A percentile compares a stretch with the other conserved stretches of the same genome.
Conservation (phyloP, 2,797 vertebrate species). For the Spondyliosoma cantharus region DNA sequence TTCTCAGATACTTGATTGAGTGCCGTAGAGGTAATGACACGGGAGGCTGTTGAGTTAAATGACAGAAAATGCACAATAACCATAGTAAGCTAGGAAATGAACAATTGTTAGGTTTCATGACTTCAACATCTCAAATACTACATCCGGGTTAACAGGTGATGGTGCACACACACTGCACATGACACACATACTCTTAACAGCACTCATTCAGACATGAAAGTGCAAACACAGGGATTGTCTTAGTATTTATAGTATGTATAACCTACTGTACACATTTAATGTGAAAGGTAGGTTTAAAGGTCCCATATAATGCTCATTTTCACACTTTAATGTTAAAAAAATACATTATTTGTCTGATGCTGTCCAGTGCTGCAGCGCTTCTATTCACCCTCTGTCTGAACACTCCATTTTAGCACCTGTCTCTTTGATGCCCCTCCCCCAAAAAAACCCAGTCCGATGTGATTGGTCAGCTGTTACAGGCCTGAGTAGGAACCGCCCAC, state of each 20-base stretch:
- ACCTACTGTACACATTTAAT: conserved; percentile 17
- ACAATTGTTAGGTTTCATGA: conserved; percentile 21
- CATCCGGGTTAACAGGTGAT: conserved; percentile 30
- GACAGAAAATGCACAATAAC: conserved; percentile 15
- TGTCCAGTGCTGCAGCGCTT: too few species aligned
- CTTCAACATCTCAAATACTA: conserved; percentile 29
- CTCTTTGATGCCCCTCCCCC: too few species aligned
- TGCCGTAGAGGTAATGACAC: conserved; percentile 37
- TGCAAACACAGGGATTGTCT: conserved; percentile 40
- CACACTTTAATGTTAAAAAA: too few species aligned
- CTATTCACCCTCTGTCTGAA: too few species aligned
- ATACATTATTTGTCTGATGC: too few species aligned
- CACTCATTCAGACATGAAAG: conserved; percentile 20
- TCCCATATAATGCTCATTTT: too few species aligned
- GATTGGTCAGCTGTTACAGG: too few species aligned
- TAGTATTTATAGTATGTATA: conserved; percentile 56
- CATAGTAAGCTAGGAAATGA: conserved; percentile 33
- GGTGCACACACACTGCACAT: conserved; percentile 23
- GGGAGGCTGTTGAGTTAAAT: conserved; percentile 26
- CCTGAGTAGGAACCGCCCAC: too few species aligned
- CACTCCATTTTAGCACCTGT: too few species aligned
- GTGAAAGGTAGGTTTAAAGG: too few species aligned
- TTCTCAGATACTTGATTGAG: conserved; percentile 53
- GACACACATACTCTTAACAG: conserved; percentile 11
- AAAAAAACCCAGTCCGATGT: too few species aligned